These are phyloP conservation scores for Globodera rostochiensis DNA, from an alignment of 1,140 invertebrate species.

Conservation along the genomic window DNA sequence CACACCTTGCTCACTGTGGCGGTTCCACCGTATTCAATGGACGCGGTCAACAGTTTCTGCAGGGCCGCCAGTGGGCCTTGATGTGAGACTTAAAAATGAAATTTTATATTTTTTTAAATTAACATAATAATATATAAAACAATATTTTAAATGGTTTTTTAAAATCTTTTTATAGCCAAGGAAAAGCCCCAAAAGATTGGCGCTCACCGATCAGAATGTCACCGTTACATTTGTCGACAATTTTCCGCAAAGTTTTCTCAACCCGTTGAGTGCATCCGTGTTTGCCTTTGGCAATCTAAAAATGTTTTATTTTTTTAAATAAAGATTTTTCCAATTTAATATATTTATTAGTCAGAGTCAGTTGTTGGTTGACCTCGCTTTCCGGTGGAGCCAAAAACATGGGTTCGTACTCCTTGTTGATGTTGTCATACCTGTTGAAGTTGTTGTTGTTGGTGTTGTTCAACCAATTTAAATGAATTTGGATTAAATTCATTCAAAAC, in stretches of 20 bases:
- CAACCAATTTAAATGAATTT: background rate
- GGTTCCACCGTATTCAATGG: background rate
- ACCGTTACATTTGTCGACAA: constrained; percentile 3
- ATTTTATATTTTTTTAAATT: background rate
- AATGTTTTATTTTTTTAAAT: background rate
- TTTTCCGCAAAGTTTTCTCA: constrained; percentile 1
- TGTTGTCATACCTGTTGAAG: constrained; percentile 1
- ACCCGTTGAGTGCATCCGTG: constrained; percentile 7
- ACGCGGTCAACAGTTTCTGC: background rate
- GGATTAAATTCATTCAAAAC: background rate
- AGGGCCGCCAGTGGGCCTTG: constrained; percentile 15
- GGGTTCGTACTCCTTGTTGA: constrained; percentile 1
- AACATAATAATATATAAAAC: no score
- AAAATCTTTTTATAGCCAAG: background rate
- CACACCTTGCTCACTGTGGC: constrained; percentile 20
- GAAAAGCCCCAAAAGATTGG: background rate
- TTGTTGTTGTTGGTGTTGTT: no score
- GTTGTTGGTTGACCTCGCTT: background rate
- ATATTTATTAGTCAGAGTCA: background rate
- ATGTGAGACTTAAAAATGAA: background rate
- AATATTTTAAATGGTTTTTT: background rate
- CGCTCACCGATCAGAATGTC: background rate
- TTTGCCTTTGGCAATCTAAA: background rate
- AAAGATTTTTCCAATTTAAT: background rate
- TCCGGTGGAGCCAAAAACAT: constrained; percentile 11